Percentiles rank a stretch among this genome's conserved stretches.
These are phyloP conservation scores for Bombus fervidus DNA, from an alignment of 1,140 invertebrate genomes.

Conservation along the genomic window DNA sequence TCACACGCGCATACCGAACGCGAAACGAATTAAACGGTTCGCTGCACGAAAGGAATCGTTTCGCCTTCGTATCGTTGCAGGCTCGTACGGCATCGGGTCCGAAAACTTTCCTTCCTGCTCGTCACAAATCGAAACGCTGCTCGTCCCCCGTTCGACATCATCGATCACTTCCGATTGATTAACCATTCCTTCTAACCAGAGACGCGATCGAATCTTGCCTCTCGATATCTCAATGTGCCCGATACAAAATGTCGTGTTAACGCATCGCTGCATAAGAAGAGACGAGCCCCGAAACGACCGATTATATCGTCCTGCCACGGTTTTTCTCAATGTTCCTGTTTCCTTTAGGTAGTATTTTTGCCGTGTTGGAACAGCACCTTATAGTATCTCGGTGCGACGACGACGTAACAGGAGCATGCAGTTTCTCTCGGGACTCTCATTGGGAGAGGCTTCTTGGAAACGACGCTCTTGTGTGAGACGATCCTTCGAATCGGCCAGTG, in stretches of 20 bases:
- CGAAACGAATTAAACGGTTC: slow-evolving; percentile 20
- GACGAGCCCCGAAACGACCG: slow-evolving; percentile 20
- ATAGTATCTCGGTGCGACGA: background rate
- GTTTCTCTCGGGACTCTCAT: slow-evolving; percentile 6
- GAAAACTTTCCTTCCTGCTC: background rate
- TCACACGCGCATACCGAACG: background rate
- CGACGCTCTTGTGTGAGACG: background rate
- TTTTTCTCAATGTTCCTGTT: background rate
- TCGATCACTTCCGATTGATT: slow-evolving; percentile 53
- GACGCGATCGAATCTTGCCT: slow-evolving; percentile 25
- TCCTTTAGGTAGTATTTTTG: background rate
- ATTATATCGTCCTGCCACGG: background rate
- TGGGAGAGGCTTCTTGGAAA: background rate
- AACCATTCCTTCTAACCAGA: slow-evolving; percentile 25
- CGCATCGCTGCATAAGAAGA: slow-evolving; percentile 26
- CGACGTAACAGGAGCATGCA: background rate
- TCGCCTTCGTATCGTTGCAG: background rate
- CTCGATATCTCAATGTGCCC: slow-evolving; percentile 37
- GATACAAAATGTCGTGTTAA: slow-evolving; percentile 45
- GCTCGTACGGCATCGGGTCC: no score
- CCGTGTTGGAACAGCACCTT: background rate
- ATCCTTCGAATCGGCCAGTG: background rate
- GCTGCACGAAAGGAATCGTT: slow-evolving; percentile 15
- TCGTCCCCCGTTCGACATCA: background rate
- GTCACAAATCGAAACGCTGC: background rate